Evolutionary conservation across 2,888 invertebrate species (phyloP).

Genomic region (Tiliacea citrago): DNA sequence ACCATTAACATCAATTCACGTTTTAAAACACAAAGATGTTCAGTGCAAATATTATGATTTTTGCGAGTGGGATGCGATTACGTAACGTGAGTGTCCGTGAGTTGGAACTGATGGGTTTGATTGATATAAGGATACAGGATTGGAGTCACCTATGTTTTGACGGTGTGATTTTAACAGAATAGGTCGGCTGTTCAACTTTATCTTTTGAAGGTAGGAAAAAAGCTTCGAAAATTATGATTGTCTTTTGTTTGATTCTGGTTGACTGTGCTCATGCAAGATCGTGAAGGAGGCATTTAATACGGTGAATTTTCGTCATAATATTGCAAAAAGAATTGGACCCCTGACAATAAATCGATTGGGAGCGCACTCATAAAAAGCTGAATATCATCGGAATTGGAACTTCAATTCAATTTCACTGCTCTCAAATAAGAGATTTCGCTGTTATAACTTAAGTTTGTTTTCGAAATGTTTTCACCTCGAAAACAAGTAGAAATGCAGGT

Average conservation of each 20-base stretch:
- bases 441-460: background rate
- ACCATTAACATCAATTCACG: slow-evolving; percentile 41
- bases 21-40: slow-evolving; percentile 28
- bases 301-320: no score
- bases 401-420: background rate
- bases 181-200: background rate
- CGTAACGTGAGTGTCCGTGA: slow-evolving; percentile 13
- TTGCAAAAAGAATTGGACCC: background rate
- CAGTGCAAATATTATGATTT: slow-evolving; percentile 26
- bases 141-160: background rate
- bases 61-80: slow-evolving; percentile 8
- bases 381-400: background rate
- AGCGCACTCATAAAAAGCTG: background rate
- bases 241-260: background rate
- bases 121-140: slow-evolving; percentile 1
- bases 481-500: background rate
- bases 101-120: background rate
- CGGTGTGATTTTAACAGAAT: no score
- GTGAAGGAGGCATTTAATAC: background rate
- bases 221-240: background rate
- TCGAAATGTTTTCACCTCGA: background rate
- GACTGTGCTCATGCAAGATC: background rate
- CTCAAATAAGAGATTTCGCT: background rate
- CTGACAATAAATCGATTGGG: background rate
- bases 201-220: background rate